phyloP scores from a whole-genome alignment of 1,140 invertebrate genomes.

The Heterodera schachtii region DNA sequence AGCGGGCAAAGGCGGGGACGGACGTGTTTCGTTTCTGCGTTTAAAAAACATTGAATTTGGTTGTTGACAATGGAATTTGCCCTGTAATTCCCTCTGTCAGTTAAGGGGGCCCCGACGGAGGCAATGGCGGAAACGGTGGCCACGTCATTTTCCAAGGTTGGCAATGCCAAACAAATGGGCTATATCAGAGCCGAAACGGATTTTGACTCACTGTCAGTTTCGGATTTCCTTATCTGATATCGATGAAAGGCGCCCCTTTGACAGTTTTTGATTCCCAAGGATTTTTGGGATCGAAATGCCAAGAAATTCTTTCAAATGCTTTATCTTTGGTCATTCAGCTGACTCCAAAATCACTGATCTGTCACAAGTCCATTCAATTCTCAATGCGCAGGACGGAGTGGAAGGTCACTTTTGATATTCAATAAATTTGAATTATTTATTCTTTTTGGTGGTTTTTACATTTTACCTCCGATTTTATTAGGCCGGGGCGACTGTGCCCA shows the following conservation, averaged over 20 bases:
- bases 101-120: constrained; percentile 84
- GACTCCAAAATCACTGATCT: constrained; percentile 54
- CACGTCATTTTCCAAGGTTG: constrained; percentile 74
- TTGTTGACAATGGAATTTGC: background rate
- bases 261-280: background rate
- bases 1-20: constrained; percentile 89
- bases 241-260: background rate
- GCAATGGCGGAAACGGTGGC: constrained; percentile 94
- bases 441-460: background rate
- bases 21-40: constrained; percentile 81
- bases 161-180: background rate
- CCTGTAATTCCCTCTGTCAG: background rate
- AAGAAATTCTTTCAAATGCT: background rate
- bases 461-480: constrained; percentile 52
- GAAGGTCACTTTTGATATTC: constrained; percentile 5
- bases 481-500: constrained; percentile 79
- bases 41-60: constrained; percentile 79
- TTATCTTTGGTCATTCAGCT: constrained; percentile 40
- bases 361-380: constrained; percentile 12
- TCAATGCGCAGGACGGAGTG: constrained; percentile 41
- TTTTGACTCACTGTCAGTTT: too few relatives aligned
- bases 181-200: too few relatives aligned
- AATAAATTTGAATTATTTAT: too few relatives aligned
- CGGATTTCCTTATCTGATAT: too few relatives aligned
- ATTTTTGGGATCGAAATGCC: background rate